phyloP scores from a whole-genome alignment of 1,140 invertebrate species.

The Drosophila ironensis region DNA sequence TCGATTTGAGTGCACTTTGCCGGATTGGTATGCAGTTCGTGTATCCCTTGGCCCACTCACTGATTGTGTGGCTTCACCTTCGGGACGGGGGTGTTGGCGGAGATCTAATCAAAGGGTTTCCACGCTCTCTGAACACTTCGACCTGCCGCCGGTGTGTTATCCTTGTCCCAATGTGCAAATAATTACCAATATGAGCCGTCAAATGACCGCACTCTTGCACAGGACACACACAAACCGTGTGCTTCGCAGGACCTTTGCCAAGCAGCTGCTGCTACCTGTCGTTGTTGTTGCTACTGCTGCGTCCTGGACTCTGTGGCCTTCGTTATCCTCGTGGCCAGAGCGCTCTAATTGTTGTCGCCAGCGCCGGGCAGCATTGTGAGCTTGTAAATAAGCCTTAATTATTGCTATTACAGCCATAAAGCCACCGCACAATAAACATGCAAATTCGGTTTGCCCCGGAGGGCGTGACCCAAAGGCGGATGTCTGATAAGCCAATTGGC shows the following conservation, averaged over 20 bases:
- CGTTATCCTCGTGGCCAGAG: slow-evolving; percentile 24
- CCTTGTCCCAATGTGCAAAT: slow-evolving; percentile 57
- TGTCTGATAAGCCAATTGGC: slow-evolving; percentile 39
- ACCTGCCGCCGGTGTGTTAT: not conserved
- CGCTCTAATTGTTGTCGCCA: slow-evolving; percentile 57
- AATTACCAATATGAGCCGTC: slow-evolving; percentile 76
- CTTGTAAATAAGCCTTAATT: slow-evolving; percentile 78
- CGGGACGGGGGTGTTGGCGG: not conserved
- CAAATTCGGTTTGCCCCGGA: slow-evolving; percentile 56
- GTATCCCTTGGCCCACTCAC: not conserved
- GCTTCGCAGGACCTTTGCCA: too few relatives aligned
- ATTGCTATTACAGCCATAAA: slow-evolving; percentile 74
- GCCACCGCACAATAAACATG: slow-evolving; percentile 77
- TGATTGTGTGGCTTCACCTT: slow-evolving; percentile 25
- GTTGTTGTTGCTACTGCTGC: not conserved
- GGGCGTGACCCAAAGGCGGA: slow-evolving; percentile 28
- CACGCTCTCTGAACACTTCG: slow-evolving; percentile 18
- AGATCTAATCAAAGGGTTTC: slow-evolving; percentile 53
- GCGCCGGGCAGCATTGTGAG: slow-evolving; percentile 50
- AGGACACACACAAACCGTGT: slow-evolving; percentile 25
- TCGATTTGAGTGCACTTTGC: slow-evolving; percentile 19
- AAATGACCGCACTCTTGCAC: slow-evolving; percentile 51
- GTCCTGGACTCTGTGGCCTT: not conserved
- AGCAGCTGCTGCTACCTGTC: slow-evolving; percentile 23
- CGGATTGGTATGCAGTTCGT: slow-evolving; percentile 42